phyloP scores from a whole-genome alignment of 2,113 vertebrate genomes.

The western clawed frog (Xenopus tropicalis) region UCB_Xtro_10.0 CM004447.2:124021001-124021500 shows the following conservation, averaged over 20 bases:
- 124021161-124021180: slow-evolving; percentile 52
- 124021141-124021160: slow-evolving; percentile 58
- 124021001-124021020: no score
- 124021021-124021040: slow-evolving; percentile 12
- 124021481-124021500: no score
- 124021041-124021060: slow-evolving; percentile 58
- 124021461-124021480: no score
- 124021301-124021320: no score
- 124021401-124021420: no score
- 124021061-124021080: slow-evolving; percentile 61
- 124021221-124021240: slow-evolving; percentile 49
- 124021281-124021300: not conserved
- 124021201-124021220: slow-evolving; percentile 60
- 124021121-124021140: slow-evolving; percentile 63
- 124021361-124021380: no score
- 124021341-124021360: no score
- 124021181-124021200: slow-evolving; percentile 59
- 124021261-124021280: slow-evolving; percentile 4
- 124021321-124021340: no score
- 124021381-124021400: no score
- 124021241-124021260: slow-evolving; percentile 12
- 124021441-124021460: no score
- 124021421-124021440: no score
- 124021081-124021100: slow-evolving; percentile 63
- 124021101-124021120: slow-evolving; percentile 50